Evolutionary conservation across 2,113 vertebrate genomes (phyloP), one percentile per base, ranked within the genome.

Genomic region (Cephalophus harveyi): DNA sequence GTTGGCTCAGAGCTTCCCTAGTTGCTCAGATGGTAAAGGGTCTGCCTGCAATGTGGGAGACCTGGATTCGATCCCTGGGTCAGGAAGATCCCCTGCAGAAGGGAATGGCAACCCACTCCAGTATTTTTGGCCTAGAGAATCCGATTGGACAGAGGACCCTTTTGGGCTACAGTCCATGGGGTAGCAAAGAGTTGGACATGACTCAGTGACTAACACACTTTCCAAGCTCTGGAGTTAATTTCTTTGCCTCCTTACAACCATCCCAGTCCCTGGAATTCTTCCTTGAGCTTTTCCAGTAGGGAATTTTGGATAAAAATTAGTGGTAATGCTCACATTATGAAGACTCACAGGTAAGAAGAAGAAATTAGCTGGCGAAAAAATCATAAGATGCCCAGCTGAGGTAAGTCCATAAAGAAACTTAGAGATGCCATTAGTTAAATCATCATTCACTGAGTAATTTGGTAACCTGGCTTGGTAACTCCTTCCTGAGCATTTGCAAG

Each of bases 381-480:
- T 89, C 27, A 1, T 60, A 71, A 76, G 46, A 67, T 54, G 6
- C 17, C 25, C 83, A 33, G 48, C 12, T 85, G 36, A 78, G 64
- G 28, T 88, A 91, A 67, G 23, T 46, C 10, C 13, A 33, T 27
- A 54, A 46, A 62, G 48, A 48, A 83, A 84, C 14, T 67, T 25
- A 60, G 7, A 81, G 48, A 74, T 85, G 40, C 52, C 14, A 25
- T 97, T 71, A 79, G 46, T 79, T 85, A 40, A 81, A 71, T 94
- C 43, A 71, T 21, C 15, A 48, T 40, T 83, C 50, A n/a, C 9
- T 40, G 9, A 9, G 27, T 74, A 74, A 74, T 74, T 74, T 74
- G 10, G 36, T 25, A 48, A 4, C 10, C 6, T 27, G 15, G 6
- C 16, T 40, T 28, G 30, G 71, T 14, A 64, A 7, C 2, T 60